Evolutionary conservation across 2,113 vertebrate species (phyloP).

Genomic region (Eudyptes chrysolophus): DNA sequence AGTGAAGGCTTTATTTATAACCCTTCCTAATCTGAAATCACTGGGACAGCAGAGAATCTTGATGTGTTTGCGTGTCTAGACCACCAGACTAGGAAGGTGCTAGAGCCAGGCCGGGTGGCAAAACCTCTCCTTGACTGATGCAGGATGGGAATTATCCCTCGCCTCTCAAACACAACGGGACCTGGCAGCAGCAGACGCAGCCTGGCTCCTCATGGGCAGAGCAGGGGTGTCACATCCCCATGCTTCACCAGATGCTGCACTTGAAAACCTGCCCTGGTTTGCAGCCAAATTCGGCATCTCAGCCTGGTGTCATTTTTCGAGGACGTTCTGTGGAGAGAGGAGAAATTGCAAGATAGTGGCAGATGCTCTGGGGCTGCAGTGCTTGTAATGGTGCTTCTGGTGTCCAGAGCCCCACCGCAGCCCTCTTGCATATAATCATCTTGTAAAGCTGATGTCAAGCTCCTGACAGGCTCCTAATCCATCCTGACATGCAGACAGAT

Average conservation of each 20-base stretch:
- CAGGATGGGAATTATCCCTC: not conserved
- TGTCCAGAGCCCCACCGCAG: not conserved
- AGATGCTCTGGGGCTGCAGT: not conserved
- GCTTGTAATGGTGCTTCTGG: not conserved
- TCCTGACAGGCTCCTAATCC: constrained; percentile 32
- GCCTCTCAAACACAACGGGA: not conserved
- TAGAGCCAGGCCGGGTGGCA: not conserved
- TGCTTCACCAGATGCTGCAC: not conserved
- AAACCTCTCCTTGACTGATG: not conserved
- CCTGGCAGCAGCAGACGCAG: not conserved
- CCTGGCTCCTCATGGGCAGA: not conserved
- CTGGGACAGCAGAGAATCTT: not conserved
- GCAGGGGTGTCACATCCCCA: not conserved
- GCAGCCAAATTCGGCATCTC: rapidly evolving
- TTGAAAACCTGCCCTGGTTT: not conserved
- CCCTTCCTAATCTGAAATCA: not conserved
- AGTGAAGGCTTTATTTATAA: not conserved
- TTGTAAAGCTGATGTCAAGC: not conserved
- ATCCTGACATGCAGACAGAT: not conserved
- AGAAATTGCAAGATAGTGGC: not conserved
- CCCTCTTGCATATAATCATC: not conserved
- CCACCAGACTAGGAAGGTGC: not conserved
- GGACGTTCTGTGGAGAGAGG: not conserved
- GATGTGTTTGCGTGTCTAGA: not conserved
- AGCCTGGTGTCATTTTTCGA: not conserved